phyloP scores from a whole-genome alignment of 2,113 vertebrate species.

The Guaruba guarouba region DNA sequence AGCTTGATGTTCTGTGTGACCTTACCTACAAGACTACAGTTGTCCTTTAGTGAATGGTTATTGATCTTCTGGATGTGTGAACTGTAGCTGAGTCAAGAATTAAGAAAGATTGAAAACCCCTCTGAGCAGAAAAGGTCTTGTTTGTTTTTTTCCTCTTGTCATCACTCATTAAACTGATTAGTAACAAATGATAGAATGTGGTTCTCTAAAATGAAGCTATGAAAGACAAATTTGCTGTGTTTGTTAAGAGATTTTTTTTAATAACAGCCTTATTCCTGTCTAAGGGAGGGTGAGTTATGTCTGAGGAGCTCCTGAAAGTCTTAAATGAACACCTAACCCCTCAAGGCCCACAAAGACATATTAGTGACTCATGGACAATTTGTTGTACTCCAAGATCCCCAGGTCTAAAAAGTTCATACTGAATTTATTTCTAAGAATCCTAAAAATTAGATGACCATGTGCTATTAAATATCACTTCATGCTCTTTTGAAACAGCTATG shows the following conservation, averaged over 20 bases:
- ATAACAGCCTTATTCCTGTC: neutral
- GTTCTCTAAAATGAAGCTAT: neutral
- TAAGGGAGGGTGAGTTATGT: neutral
- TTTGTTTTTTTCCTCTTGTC: neutral
- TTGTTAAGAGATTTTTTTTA: neutral
- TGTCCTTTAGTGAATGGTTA: neutral
- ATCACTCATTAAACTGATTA: neutral
- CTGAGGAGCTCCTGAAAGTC: neutral
- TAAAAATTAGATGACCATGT: neutral
- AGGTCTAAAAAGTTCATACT: neutral
- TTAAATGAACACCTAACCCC: neutral
- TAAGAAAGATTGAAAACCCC: neutral
- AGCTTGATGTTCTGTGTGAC: neutral
- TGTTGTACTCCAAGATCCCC: neutral
- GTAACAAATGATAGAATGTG: neutral
- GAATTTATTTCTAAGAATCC: neutral
- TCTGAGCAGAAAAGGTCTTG: neutral
- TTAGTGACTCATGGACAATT: neutral
- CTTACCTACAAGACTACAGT: neutral
- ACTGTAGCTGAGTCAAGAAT: neutral
- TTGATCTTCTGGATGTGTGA: neutral
- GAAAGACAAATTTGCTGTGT: neutral
- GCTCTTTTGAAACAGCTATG: neutral
- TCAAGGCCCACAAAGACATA: neutral
- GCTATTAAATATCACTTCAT: neutral